Evolutionary conservation across 35 echinoderm and acorn worm genomes (phyloP).

Genomic region (Apostichopus californicus): DNA sequence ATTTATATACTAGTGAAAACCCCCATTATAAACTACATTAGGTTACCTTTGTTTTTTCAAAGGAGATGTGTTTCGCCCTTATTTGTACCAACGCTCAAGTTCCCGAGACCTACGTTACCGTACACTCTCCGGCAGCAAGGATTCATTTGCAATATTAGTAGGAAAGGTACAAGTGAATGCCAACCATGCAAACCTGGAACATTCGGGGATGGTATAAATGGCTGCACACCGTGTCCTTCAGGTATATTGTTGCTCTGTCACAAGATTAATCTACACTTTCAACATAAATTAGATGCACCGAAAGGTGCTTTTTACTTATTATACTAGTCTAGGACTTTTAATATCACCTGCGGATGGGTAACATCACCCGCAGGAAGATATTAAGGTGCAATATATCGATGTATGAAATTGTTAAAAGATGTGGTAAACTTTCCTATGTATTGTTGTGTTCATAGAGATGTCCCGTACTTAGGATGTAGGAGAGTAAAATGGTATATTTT

Average conservation of each 20-base stretch:
- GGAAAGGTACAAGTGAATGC: neutral
- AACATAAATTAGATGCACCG: neutral
- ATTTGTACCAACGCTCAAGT: constrained; percentile 1
- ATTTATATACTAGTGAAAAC: too few species aligned
- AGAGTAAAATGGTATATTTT: too few species aligned
- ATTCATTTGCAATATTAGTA: neutral
- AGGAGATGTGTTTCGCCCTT: neutral
- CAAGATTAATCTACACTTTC: neutral
- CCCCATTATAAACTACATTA: too few species aligned
- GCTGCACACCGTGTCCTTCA: neutral
- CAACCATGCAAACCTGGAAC: constrained; percentile 13
- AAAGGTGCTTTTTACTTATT: neutral
- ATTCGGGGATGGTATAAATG: constrained; percentile 16
- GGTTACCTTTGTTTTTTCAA: neutral
- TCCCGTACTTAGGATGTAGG: too few species aligned
- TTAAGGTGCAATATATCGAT: too few species aligned
- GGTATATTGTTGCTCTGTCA: neutral
- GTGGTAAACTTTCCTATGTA: too few species aligned
- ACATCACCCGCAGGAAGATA: too few species aligned
- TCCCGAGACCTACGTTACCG: neutral
- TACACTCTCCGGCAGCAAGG: constrained; percentile 11
- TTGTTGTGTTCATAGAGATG: too few species aligned
- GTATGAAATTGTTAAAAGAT: too few species aligned
- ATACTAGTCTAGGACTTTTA: neutral
- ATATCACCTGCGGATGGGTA: too few species aligned